Conservation (phyloP, 2,113 vertebrate species). For the Alaudala cheleensis region DNA sequence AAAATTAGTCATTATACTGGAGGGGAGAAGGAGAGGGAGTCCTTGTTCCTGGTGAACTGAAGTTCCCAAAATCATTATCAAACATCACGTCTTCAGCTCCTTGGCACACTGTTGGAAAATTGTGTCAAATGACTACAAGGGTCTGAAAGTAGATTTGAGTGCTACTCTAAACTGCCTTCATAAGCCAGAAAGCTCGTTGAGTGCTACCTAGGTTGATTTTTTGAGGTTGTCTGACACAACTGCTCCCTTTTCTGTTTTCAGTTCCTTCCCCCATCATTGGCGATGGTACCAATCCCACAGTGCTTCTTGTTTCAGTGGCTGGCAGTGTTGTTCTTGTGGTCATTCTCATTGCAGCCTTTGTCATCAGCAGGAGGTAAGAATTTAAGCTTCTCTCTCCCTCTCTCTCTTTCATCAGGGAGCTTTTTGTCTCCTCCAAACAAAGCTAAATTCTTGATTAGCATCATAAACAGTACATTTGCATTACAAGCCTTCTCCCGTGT, state of each 20-base stretch:
- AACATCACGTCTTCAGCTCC: constrained; percentile 35
- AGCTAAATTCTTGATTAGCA: constrained; percentile 77
- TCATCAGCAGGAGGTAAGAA: constrained; percentile 96
- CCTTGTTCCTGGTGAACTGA: not conserved
- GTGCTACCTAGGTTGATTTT: constrained; percentile 14
- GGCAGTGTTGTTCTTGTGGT: constrained; percentile 93
- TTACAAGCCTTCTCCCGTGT: constrained; percentile 59
- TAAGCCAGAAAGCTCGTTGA: not conserved
- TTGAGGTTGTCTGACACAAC: not conserved
- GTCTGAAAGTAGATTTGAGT: not conserved
- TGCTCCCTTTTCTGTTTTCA: constrained; percentile 63
- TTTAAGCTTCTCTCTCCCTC: constrained; percentile 38
- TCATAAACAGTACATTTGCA: constrained; percentile 75
- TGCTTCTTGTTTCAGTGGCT: constrained; percentile 91
- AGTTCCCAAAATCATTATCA: constrained; percentile 19
- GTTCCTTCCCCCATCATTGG: constrained; percentile 94
- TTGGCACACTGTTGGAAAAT: constrained; percentile 47
- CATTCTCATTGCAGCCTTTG: constrained; percentile 94
- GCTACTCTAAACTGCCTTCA: not conserved
- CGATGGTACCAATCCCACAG: constrained; percentile 91
- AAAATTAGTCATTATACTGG: not conserved
- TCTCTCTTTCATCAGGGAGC: constrained; percentile 60
- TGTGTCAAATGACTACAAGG: not conserved
- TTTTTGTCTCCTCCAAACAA: constrained; percentile 73
- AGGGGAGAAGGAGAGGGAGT: not conserved